Evolutionary conservation across 2,888 invertebrate genomes (phyloP), one percentile per base, ranked within the genome.

Genomic region (Scotopteryx bipunctaria): DNA sequence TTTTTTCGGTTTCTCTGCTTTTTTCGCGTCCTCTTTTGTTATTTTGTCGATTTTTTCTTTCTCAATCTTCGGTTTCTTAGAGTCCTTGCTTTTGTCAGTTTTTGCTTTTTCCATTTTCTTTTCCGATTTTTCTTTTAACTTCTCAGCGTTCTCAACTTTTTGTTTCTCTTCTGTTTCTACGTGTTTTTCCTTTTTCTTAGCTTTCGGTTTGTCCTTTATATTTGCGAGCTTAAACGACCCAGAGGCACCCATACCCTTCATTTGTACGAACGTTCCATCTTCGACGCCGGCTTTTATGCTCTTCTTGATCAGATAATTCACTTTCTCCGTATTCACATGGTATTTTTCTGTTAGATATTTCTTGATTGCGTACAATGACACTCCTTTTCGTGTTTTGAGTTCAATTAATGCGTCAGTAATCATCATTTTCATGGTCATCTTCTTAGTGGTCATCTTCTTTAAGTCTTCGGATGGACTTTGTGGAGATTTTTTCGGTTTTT

Each of bases 301-400:
- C 53, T 82, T 87, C 44, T 87, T 89, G 1, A 89, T 83, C 0
- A 78, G 47, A 49, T 76, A 73, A 4, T 78, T 82, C 0, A 75
- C 58, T 66, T 78, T 86, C 0, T 78, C 76, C 0, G 73, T 71
- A 29, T 89, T 73, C 0, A 83, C 76, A 0, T 70, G 55, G 46
- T 75, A 81, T 44, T 74, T 83, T 11, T 76, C 80, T 1, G 70
- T 66, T 3, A 89, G 64, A 19, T 76, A 78, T 25, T 86, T 88
- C 55, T 88, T 89, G 1, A 89, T 82, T 0, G 89, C 89, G 27
- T 86, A 69, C 0, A 86, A 29, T 0, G 89, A 89, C 0, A 81
- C 79, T 0, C 89, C 89, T 64, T 88, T 89, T 25, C 86, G 64
- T 0, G 50, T 69, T 9, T 81, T 78, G 0, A 86, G 54, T 1